These are phyloP conservation scores for Chloroclystis v-ata DNA, from an alignment of 2,888 invertebrate genomes.

Conservation along the genomic window DNA sequence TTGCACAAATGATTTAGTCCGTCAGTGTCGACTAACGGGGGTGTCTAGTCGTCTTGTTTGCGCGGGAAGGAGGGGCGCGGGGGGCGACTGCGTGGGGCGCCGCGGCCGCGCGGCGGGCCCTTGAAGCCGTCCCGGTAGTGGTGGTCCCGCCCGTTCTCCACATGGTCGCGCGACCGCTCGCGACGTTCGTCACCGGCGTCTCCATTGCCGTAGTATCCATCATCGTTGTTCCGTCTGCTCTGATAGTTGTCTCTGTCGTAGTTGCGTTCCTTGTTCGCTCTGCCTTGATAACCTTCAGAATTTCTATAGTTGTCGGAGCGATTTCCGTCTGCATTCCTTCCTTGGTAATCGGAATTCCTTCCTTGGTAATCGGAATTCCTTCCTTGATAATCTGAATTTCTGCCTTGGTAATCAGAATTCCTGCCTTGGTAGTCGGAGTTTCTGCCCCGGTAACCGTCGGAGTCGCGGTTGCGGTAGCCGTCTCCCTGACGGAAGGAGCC, in stretches of 20 bases:
- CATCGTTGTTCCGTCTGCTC: conserved; percentile 50
- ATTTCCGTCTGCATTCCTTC: conserved; percentile 35
- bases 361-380: conserved; percentile 14
- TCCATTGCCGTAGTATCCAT: conserved; percentile 64
- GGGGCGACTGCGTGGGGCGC: conserved; percentile 57
- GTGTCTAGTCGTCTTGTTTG: conserved; percentile 50
- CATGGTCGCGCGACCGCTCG: conserved; percentile 60
- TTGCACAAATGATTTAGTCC: conserved; percentile 79
- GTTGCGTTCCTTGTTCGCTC: conserved; percentile 49
- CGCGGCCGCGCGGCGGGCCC: conserved; percentile 73
- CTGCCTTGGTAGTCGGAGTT: no score
- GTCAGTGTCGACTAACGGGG: conserved; percentile 37
- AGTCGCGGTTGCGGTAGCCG: conserved; percentile 49
- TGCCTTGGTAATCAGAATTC: conserved; percentile 13
- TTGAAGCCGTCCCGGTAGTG: conserved; percentile 70
- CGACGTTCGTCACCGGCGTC: conserved; percentile 61
- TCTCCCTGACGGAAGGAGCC: conserved; percentile 51
- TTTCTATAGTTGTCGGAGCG: conserved; percentile 53
- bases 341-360: conserved; percentile 13
- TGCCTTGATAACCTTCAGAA: conserved; percentile 35
- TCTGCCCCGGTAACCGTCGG: conserved; percentile 39
- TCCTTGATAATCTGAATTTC: conserved; percentile 14
- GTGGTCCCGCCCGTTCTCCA: conserved; percentile 70
- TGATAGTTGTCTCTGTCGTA: conserved; percentile 46
- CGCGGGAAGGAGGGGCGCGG: conserved; percentile 50